Evolutionary conservation across 2,888 invertebrate genomes (phyloP), one percentile per base, ranked within the genome.

Genomic region (Mythimna loreyi): DNA sequence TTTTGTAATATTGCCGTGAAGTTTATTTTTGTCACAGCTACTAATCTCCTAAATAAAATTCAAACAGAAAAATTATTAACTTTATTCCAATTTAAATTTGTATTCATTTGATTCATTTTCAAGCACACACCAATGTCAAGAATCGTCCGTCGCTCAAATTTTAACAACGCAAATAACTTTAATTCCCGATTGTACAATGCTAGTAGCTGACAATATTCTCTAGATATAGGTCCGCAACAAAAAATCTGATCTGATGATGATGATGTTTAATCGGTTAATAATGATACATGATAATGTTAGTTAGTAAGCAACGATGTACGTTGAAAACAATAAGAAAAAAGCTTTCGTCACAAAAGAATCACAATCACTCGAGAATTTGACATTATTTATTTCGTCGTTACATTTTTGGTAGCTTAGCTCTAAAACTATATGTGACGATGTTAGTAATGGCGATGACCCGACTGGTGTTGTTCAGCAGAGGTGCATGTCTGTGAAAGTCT

Each of bases 401-500:
- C 81, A 86, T 82, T 78, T 86, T 88, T 88, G 87, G 89, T 87
- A 71, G 72, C 62, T 59, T 81, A 85, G 89, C 87, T 81, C 68
- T 85, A 78, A 76, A 78, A 78, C 78, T 87, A 84, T 87, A 84
- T 84, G 87, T 88, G 89, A 88, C 89, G 85, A 79, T 70, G 83
- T 83, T 82, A 85, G 81, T 80, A 75, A 85, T 83, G 82, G 82
- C 78, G 85, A 81, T 89, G 87, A 85, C 83, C 90, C 92, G 90
- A 91, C 89, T 63, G 83, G 65, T 82, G 81, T 68, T 73, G 77
- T 85, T 94, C 92, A 97, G 91, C 96, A 97, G 89, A 96, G 92
- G 92, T 98, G 98, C 97, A 98, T 97, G 84, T 97, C 97, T 74
- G 96, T 94, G 91, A 98, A 98, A 88, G 97, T 96, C 84, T 97